Evolutionary conservation across 2,888 invertebrate species (phyloP).

Genomic region (Lumbricus terrestris): DNA sequence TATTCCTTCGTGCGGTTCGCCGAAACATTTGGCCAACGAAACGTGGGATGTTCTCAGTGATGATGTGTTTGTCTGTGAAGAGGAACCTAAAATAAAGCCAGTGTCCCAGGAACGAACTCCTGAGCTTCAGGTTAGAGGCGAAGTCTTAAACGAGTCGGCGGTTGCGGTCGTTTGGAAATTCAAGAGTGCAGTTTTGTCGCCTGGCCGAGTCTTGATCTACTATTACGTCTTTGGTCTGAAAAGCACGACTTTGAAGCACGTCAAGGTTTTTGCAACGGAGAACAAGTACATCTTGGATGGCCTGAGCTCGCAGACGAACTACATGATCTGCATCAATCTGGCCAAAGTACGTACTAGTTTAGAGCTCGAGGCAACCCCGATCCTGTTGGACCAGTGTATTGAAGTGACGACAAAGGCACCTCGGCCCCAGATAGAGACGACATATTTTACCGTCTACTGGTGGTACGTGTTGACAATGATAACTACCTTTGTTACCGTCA

Average conservation of each 20-base stretch:
- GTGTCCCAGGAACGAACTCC: background rate
- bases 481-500: slow-evolving; percentile 17
- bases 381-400: slow-evolving; percentile 26
- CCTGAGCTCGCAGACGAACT: slow-evolving; percentile 25
- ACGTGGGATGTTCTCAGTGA: slow-evolving; percentile 41
- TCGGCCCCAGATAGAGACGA: background rate
- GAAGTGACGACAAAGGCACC: slow-evolving; percentile 27
- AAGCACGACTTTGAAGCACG: slow-evolving; percentile 14
- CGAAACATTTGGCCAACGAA: slow-evolving; percentile 36
- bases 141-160: background rate
- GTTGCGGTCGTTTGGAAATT: slow-evolving; percentile 4
- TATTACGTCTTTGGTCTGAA: slow-evolving; percentile 29
- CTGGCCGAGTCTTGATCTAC: background rate
- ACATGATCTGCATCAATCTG: slow-evolving; percentile 26
- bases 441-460: slow-evolving; percentile 18
- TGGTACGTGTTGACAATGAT: slow-evolving; percentile 26
- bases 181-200: background rate
- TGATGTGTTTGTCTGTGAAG: slow-evolving; percentile 39
- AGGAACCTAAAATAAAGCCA: background rate
- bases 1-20: slow-evolving; percentile 41
- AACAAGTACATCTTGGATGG: slow-evolving; percentile 16
- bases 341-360: background rate
- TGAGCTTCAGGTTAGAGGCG: background rate
- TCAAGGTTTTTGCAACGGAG: slow-evolving; percentile 16
- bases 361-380: background rate